phyloP scores from a whole-genome alignment of 2,888 invertebrate species.

The Eupithecia pulchellata region DNA sequence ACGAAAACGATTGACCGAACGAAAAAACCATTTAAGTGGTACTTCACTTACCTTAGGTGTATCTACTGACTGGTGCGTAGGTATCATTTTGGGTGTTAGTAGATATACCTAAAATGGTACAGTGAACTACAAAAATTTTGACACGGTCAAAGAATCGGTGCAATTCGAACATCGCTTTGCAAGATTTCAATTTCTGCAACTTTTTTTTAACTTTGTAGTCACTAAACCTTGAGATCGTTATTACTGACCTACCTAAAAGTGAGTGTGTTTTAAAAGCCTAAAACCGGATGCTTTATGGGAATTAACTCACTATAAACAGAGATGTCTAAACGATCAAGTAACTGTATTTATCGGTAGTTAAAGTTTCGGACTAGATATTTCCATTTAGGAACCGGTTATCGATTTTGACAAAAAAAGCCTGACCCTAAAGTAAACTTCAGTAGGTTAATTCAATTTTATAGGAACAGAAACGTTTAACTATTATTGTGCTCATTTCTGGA shows the following conservation, averaged over 20 bases:
- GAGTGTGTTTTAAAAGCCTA: not conserved
- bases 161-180: no score
- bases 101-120: not conserved
- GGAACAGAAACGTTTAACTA: conserved; percentile 20
- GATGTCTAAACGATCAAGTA: conserved; percentile 55
- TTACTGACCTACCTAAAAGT: not conserved
- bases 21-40: not conserved
- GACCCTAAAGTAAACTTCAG: conserved; percentile 44
- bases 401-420: conserved; percentile 42
- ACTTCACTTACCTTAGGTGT: no score
- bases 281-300: conserved; percentile 30
- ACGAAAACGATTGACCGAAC: not conserved
- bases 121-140: not conserved
- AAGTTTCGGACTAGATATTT: conserved; percentile 45
- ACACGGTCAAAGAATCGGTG: not conserved
- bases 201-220: not conserved
- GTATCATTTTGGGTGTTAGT: no score
- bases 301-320: conserved; percentile 50
- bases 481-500: conserved; percentile 27
- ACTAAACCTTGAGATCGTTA: not conserved
- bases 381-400: conserved; percentile 45
- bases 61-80: no score
- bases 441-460: conserved; percentile 42
- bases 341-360: conserved; percentile 51
- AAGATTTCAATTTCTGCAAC: not conserved